phyloP scores from a whole-genome alignment of 2,113 vertebrate species.

The Tetraodon nigroviridis region DNA sequence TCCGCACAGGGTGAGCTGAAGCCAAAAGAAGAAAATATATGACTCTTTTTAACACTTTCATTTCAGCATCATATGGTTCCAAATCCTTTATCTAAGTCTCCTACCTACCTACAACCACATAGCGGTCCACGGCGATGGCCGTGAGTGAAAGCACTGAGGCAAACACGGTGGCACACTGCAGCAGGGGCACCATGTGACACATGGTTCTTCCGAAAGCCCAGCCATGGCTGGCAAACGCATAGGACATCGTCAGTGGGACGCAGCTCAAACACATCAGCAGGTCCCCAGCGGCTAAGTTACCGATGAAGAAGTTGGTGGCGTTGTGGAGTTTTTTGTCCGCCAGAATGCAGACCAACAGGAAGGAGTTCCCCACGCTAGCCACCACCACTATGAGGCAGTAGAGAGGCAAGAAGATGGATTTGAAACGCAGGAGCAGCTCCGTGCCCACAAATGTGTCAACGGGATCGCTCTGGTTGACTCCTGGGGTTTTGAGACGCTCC shows the following conservation, averaged over 20 bases:
- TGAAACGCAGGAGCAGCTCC: constrained; percentile 73
- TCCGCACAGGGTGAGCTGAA: constrained; percentile 70
- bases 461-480: constrained; percentile 63
- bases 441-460: constrained; percentile 71
- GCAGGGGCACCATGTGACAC: constrained; percentile 73
- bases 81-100: neutral
- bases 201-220: constrained; percentile 75
- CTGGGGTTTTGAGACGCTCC: constrained; percentile 23
- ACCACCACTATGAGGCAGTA: constrained; percentile 73
- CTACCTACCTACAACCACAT: constrained; percentile 73
- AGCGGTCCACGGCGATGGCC: constrained; percentile 77
- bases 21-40: neutral
- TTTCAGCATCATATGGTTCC: neutral
- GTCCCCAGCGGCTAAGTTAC: constrained; percentile 76
- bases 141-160: constrained; percentile 77
- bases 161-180: constrained; percentile 75
- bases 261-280: constrained; percentile 79
- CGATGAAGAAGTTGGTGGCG: constrained; percentile 78
- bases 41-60: neutral
- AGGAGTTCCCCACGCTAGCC: constrained; percentile 73
- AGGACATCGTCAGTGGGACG: constrained; percentile 75
- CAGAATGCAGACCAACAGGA: constrained; percentile 73
- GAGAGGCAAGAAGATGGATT: constrained; percentile 73
- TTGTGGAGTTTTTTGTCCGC: constrained; percentile 78
- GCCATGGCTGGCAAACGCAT: constrained; percentile 72